These are phyloP conservation scores for Oenanthe melanoleuca DNA, from an alignment of 2,113 vertebrate genomes.

Conservation along the genomic window DNA sequence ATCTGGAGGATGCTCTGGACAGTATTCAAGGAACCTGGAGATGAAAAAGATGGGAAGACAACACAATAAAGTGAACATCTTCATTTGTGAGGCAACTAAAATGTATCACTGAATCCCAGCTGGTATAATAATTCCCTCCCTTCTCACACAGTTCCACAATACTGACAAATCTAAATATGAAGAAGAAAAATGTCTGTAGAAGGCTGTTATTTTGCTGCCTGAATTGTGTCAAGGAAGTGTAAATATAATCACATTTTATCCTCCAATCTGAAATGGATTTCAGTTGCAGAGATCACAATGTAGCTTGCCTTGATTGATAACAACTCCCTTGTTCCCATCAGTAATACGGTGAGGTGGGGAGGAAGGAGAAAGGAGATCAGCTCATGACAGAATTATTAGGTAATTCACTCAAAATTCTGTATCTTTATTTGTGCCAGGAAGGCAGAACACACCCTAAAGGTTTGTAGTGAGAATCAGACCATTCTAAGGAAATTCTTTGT, in stretches of 20 bases:
- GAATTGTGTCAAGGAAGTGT: slow-evolving; percentile 78
- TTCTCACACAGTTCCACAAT: slow-evolving; percentile 34
- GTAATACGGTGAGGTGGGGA: slow-evolving; percentile 49
- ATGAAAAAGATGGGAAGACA: slow-evolving; percentile 34
- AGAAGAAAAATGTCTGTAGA: slow-evolving; percentile 74
- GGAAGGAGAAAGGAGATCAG: slow-evolving; percentile 32
- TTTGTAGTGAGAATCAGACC: not conserved
- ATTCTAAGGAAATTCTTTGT: not conserved
- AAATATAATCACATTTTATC: slow-evolving; percentile 83
- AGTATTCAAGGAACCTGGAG: not conserved
- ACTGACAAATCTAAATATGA: slow-evolving; percentile 81
- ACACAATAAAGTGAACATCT: slow-evolving; percentile 25
- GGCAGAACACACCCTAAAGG: not conserved
- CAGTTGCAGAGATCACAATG: slow-evolving; percentile 73
- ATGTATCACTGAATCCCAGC: slow-evolving; percentile 38
- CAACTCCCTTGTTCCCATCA: slow-evolving; percentile 75
- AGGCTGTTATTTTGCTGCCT: slow-evolving; percentile 79
- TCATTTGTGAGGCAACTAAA: slow-evolving; percentile 63
- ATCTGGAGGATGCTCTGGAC: slow-evolving; percentile 4
- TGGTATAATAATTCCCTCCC: slow-evolving; percentile 54
- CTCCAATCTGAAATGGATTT: slow-evolving; percentile 77
- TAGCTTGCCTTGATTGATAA: slow-evolving; percentile 76
- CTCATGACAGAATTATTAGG: slow-evolving; percentile 60
- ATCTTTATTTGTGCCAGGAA: slow-evolving; percentile 5
- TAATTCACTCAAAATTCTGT: slow-evolving; percentile 53